Conservation (phyloP, 2,797 vertebrate species). For the Caiman crocodilus region DNA sequence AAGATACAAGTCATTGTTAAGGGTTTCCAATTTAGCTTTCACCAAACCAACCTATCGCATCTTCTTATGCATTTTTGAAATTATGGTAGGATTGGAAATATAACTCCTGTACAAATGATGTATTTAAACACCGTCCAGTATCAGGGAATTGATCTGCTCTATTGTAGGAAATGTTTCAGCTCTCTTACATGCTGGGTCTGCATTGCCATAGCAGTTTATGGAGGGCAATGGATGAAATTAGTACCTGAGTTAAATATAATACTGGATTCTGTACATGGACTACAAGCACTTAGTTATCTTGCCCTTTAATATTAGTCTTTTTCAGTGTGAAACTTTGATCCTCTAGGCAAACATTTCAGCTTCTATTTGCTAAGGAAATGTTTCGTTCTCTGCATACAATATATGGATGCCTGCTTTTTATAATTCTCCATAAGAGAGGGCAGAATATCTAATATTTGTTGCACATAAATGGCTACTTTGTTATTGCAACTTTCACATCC, state of each 20-base stretch:
- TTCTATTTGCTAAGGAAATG: constrained; percentile 69
- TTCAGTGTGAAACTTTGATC: constrained; percentile 53
- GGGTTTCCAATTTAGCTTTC: neutral
- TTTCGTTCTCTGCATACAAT: constrained; percentile 60
- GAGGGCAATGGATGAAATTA: constrained; percentile 47
- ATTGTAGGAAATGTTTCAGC: constrained; percentile 4
- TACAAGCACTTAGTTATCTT: constrained; percentile 57
- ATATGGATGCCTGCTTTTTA: constrained; percentile 51
- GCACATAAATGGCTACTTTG: constrained; percentile 33
- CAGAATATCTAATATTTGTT: constrained; percentile 27
- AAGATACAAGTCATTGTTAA: neutral
- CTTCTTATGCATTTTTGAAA: neutral
- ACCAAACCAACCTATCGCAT: neutral
- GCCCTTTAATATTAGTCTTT: constrained; percentile 64
- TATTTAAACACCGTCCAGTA: neutral
- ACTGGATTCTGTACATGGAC: constrained; percentile 51
- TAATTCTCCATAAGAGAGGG: neutral
- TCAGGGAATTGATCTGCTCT: constrained; percentile 11
- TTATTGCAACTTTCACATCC: neutral
- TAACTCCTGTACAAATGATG: neutral
- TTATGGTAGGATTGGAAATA: neutral
- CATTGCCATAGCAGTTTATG: neutral
- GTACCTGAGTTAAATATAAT: constrained; percentile 54
- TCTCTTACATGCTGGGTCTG: neutral
- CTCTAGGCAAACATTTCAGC: constrained; percentile 70